Evolutionary conservation across 2,797 vertebrate genomes (phyloP).

Genomic region (Diceros bicornis): DNA sequence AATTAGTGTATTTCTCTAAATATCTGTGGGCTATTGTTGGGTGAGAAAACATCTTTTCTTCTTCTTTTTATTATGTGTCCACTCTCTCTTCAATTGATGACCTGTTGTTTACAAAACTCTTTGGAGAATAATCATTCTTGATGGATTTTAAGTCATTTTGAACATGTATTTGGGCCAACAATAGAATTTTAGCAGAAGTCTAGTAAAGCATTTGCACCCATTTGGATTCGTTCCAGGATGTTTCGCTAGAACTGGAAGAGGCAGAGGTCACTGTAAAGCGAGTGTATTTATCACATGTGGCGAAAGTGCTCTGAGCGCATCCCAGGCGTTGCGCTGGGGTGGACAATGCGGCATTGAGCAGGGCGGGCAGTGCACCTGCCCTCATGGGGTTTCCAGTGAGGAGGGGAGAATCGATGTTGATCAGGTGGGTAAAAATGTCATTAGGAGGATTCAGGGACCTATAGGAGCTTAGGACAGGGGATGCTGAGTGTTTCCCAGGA

Average conservation of each 20-base stretch:
- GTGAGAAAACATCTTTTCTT: not conserved
- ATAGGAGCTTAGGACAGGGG: fast-evolving
- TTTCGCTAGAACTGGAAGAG: not conserved
- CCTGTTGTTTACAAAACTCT: not conserved
- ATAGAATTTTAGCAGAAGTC: not conserved
- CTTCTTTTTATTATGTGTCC: not conserved
- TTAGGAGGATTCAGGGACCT: not conserved
- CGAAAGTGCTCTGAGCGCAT: fast-evolving
- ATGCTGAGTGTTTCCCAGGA: fast-evolving
- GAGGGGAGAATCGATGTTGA: fast-evolving
- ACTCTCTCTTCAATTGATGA: not conserved
- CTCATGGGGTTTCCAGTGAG: fast-evolving
- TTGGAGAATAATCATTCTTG: not conserved
- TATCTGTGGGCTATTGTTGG: not conserved
- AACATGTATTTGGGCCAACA: not conserved
- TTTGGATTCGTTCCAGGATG: no score
- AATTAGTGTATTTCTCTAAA: not conserved
- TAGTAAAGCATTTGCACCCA: not conserved
- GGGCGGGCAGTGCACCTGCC: fast-evolving
- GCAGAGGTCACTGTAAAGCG: not conserved
- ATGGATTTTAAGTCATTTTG: not conserved
- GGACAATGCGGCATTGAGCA: fast-evolving
- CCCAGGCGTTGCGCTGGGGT: fast-evolving
- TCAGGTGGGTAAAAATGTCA: fast-evolving
- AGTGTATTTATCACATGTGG: fast-evolving